phyloP scores from a whole-genome alignment of 2,888 invertebrate species.

The Diploptera punctata region DNA sequence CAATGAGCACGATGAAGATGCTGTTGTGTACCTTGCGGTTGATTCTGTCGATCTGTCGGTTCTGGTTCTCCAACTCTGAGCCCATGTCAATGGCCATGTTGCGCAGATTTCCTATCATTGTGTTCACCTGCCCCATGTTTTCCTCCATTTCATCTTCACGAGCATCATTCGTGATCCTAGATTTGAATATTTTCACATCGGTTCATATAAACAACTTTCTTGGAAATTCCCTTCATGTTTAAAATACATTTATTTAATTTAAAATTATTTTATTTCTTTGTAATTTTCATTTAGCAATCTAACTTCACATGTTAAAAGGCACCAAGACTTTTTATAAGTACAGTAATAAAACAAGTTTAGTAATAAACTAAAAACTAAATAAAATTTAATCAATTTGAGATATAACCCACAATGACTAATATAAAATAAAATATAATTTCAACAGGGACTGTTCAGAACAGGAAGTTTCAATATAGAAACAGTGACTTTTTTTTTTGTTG shows the following conservation, averaged over 20 bases:
- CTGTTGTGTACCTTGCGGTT: slow-evolving; percentile 66
- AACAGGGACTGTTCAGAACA: too few species aligned
- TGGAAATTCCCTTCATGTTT: slow-evolving; percentile 9
- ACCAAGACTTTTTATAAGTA: too few species aligned
- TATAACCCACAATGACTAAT: too few species aligned
- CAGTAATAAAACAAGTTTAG: too few species aligned
- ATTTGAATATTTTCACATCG: slow-evolving; percentile 25
- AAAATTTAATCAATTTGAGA: too few species aligned
- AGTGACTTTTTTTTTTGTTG: too few species aligned
- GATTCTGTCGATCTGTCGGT: slow-evolving; percentile 65
- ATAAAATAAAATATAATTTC: too few species aligned
- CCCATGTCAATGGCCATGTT: slow-evolving; percentile 74
- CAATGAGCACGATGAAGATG: neutral
- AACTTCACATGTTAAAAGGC: too few species aligned
- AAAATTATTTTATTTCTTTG: neutral
- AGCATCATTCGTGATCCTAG: slow-evolving; percentile 68
- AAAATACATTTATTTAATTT: neutral
- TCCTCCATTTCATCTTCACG: slow-evolving; percentile 72
- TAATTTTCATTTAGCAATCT: too few species aligned
- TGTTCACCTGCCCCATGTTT: slow-evolving; percentile 66
- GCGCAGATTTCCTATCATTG: slow-evolving; percentile 68
- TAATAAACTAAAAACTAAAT: too few species aligned
- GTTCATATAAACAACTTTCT: slow-evolving; percentile 2
- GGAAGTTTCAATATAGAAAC: too few species aligned
- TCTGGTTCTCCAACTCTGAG: slow-evolving; percentile 65